Evolutionary conservation across 2,888 invertebrate genomes (phyloP).

Genomic region (Acronicta aceris): DNA sequence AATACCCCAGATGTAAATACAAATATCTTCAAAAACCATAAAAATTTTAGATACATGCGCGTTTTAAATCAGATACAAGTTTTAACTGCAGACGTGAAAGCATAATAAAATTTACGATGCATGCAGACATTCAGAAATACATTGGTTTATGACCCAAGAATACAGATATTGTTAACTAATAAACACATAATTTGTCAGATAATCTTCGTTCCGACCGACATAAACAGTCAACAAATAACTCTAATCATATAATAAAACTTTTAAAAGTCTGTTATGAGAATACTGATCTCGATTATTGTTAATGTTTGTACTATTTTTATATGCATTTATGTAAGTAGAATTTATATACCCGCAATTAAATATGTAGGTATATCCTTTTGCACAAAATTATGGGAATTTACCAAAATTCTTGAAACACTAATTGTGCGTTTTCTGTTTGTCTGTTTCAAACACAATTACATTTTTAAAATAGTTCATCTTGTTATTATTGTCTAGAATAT

Average conservation of each 20-base stretch:
- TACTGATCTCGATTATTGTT: no score
- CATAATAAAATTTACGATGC: conserved; percentile 65
- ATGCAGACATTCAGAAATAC: conserved; percentile 57
- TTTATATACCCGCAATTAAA: no score
- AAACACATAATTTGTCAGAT: conserved; percentile 15
- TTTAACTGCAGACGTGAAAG: conserved; percentile 59
- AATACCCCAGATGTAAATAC: not conserved
- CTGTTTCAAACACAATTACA: conserved; percentile 1
- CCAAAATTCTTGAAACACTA: no score
- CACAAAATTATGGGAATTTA: no score
- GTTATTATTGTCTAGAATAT: conserved; percentile 14
- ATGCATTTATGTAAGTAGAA: no score
- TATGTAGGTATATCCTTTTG: no score
- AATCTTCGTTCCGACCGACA: not conserved
- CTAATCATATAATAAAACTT: no score
- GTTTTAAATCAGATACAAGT: conserved; percentile 55
- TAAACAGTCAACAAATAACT: no score
- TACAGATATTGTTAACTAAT: conserved; percentile 27
- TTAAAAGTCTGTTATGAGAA: no score
- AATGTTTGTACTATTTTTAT: no score
- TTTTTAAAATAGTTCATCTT: not conserved
- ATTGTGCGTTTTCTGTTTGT: no score
- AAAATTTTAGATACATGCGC: conserved; percentile 15
- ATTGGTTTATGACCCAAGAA: conserved; percentile 54
- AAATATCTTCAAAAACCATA: conserved; percentile 12